A percentile compares a stretch with the other conserved stretches of the same genome.
Conservation (phyloP, 2,113 vertebrate species). For the Taurulus bubalis region DNA sequence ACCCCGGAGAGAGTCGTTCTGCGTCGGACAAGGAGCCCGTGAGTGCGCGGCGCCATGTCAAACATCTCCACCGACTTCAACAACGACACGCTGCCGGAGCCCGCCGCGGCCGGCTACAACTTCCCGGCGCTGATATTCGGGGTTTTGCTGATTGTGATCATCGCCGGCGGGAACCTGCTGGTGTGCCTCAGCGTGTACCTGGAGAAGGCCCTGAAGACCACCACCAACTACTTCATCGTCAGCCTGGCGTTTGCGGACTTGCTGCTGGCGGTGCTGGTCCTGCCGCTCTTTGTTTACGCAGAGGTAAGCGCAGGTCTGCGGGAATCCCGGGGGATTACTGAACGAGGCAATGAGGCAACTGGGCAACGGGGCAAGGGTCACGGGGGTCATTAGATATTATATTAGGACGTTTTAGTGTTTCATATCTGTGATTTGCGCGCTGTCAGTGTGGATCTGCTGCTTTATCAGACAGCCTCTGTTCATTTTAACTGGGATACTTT, state of each 20-base stretch:
- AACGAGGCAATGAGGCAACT: neutral
- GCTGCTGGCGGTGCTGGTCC: constrained; percentile 90
- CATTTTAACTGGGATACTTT: neutral
- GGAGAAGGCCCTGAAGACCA: constrained; percentile 93
- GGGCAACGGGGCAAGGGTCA: neutral
- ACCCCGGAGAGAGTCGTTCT: constrained; percentile 18
- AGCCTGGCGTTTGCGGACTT: constrained; percentile 93
- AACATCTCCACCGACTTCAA: constrained; percentile 52
- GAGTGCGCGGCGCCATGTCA: constrained; percentile 63
- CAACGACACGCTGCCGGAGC: constrained; percentile 60
- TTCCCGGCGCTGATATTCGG: constrained; percentile 88
- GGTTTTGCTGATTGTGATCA: constrained; percentile 85
- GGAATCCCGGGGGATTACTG: neutral
- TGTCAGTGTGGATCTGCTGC: neutral
- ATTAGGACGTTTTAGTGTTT: too few species aligned
- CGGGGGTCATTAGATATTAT: neutral
- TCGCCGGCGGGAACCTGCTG: constrained; percentile 90
- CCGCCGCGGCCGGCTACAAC: constrained; percentile 52
- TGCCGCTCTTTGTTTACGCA: constrained; percentile 92
- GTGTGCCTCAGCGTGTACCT: constrained; percentile 92
- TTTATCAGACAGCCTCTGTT: neutral
- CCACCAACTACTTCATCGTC: constrained; percentile 96
- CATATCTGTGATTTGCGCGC: neutral
- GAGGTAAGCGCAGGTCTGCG: constrained; percentile 60
- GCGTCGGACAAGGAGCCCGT: constrained; percentile 37